Conservation (phyloP, 2,797 vertebrate genomes). For the Cynopterus sphinx region DNA sequence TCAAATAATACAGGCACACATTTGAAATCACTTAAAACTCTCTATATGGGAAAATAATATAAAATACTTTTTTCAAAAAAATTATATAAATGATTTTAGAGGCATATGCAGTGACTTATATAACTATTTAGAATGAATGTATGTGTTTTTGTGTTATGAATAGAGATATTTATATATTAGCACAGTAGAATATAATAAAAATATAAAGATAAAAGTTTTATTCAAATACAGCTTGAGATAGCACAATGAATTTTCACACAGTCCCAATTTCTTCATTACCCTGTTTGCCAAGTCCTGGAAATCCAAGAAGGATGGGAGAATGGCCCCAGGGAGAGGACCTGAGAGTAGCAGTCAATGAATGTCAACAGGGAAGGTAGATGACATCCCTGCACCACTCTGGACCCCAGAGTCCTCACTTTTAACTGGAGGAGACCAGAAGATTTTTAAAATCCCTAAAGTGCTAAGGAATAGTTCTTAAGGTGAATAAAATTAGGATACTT, state of each 20-base stretch:
- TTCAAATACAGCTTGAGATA: neutral
- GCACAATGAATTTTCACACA: neutral
- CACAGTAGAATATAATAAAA: neutral
- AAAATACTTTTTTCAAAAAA: neutral
- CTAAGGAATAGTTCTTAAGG: neutral
- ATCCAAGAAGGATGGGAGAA: neutral
- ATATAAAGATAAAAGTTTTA: neutral
- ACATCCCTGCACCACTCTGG: neutral
- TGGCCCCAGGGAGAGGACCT: neutral
- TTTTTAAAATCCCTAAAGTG: neutral
- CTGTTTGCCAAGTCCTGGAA: neutral
- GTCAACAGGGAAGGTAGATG: rapidly evolving
- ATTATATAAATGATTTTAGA: neutral
- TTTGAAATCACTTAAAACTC: neutral
- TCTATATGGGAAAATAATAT: neutral
- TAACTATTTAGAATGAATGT: neutral
- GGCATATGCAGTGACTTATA: neutral
- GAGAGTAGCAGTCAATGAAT: neutral
- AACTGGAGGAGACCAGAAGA: neutral
- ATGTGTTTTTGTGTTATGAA: neutral
- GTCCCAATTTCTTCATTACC: neutral
- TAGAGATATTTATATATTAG: neutral
- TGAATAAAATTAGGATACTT: neutral
- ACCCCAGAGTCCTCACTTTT: neutral
- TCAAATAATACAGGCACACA: neutral